Conservation (phyloP, 2,113 vertebrate species). For the Cynopterus brachyotis region DNA sequence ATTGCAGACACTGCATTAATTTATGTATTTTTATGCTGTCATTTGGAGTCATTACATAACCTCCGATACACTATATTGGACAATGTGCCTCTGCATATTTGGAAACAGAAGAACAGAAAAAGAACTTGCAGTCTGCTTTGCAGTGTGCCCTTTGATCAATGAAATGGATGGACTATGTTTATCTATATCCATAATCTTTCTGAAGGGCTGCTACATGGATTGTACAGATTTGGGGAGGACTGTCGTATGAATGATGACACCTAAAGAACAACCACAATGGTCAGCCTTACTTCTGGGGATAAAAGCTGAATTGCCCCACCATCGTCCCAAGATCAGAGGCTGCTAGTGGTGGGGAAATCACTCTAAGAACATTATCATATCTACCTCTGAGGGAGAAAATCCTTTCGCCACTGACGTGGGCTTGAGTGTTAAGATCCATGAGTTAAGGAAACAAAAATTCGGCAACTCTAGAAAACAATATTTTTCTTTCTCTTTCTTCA, state of each 20-base stretch:
- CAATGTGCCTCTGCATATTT: background rate
- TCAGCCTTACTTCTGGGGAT: background rate
- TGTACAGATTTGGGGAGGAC: fast-evolving
- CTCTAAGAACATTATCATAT: background rate
- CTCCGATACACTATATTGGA: background rate
- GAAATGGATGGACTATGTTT: background rate
- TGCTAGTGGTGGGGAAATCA: background rate
- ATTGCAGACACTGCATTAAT: background rate
- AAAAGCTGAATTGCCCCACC: background rate
- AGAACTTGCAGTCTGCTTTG: background rate
- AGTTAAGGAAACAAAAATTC: background rate
- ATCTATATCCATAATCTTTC: background rate
- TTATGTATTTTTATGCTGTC: background rate
- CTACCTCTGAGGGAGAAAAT: background rate
- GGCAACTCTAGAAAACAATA: background rate
- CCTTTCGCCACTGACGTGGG: background rate
- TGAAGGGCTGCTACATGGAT: background rate
- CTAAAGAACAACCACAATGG: background rate
- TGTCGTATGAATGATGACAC: background rate
- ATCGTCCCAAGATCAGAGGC: background rate
- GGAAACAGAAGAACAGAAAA: background rate
- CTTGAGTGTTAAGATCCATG: background rate
- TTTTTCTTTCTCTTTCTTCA: background rate
- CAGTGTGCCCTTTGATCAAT: background rate
- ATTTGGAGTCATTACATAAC: background rate